Conservation (phyloP, 2,113 vertebrate species). For the Carassius carassius region DNA sequence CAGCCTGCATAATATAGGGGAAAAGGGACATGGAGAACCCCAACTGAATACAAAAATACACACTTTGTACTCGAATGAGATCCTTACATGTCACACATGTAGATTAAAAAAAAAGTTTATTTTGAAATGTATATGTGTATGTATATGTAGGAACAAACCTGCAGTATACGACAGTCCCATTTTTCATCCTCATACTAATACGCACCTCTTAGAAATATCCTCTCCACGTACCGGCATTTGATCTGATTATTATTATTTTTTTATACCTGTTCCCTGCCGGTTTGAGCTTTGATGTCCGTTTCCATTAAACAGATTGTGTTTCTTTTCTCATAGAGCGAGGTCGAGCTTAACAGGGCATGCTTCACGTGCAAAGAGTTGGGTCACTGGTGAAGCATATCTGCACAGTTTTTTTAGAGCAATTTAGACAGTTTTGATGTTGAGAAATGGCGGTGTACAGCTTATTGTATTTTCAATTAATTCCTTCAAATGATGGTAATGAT, state of each 20-base stretch:
- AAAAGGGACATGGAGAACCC: neutral
- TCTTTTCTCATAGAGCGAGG: neutral
- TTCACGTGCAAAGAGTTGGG: neutral
- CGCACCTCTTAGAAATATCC: neutral
- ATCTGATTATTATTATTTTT: neutral
- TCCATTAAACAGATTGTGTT: constrained; percentile 13
- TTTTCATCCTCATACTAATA: neutral
- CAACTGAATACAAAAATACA: neutral
- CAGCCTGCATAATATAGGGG: neutral
- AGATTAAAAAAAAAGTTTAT: constrained; percentile 10
- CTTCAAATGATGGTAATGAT: constrained; percentile 47
- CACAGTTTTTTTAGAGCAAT: neutral
- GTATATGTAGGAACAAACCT: neutral
- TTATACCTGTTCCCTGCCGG: neutral
- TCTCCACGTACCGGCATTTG: constrained; percentile 10
- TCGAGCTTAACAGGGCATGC: neutral
- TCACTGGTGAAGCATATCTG: constrained; percentile 2
- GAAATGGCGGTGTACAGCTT: constrained; percentile 36
- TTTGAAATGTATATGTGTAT: too few species aligned
- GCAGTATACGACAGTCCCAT: neutral
- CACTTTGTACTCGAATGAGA: constrained; percentile 14
- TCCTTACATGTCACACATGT: constrained; percentile 4
- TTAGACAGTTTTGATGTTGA: constrained; percentile 13
- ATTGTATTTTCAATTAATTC: constrained; percentile 59
- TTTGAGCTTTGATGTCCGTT: constrained; percentile 36